Percentiles rank a stretch among this genome's conserved stretches.
phyloP scores from a whole-genome alignment of 2,888 invertebrate species.

The Stramonita haemastoma region DNA sequence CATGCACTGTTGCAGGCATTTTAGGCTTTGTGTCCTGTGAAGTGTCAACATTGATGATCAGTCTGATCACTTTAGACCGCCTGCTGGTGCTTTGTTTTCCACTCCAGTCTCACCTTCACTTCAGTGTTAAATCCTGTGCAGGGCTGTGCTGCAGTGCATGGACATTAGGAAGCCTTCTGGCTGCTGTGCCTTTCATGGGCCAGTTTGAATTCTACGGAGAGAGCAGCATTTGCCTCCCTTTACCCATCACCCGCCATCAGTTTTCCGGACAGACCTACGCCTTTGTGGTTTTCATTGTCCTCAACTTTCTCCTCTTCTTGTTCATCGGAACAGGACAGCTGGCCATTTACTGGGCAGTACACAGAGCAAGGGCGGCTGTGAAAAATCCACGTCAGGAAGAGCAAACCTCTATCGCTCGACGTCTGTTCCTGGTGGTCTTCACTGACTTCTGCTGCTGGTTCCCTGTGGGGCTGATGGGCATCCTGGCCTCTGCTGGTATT shows the following conservation, averaged over 20 bases:
- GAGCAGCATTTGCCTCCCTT: constrained; percentile 72
- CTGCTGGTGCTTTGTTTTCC: constrained; percentile 82
- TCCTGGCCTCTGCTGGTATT: neutral
- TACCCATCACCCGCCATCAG: constrained; percentile 72
- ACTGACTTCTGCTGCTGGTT: constrained; percentile 48
- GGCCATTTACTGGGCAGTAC: constrained; percentile 68
- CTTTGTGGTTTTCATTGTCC: constrained; percentile 70
- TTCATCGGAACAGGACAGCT: constrained; percentile 70
- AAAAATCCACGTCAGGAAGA: neutral
- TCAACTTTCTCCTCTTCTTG: constrained; percentile 71
- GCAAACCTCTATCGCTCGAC: neutral
- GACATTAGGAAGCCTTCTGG: constrained; percentile 63
- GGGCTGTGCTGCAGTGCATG: constrained; percentile 59
- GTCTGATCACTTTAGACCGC: constrained; percentile 83
- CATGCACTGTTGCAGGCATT: constrained; percentile 59
- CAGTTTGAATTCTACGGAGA: constrained; percentile 65
- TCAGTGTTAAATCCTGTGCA: constrained; percentile 59
- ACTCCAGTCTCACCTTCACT: constrained; percentile 70
- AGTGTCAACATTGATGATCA: constrained; percentile 82
- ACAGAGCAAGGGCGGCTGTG: neutral
- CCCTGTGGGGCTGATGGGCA: constrained; percentile 47
- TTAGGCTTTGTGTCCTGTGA: constrained; percentile 79
- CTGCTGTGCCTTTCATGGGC: constrained; percentile 55
- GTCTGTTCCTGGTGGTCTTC: constrained; percentile 38
- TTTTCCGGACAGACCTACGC: constrained; percentile 75